Evolutionary conservation across 2,888 invertebrate species (phyloP), one percentile per base, ranked within the genome.

Genomic region (Lycocerus yunnanus): DNA sequence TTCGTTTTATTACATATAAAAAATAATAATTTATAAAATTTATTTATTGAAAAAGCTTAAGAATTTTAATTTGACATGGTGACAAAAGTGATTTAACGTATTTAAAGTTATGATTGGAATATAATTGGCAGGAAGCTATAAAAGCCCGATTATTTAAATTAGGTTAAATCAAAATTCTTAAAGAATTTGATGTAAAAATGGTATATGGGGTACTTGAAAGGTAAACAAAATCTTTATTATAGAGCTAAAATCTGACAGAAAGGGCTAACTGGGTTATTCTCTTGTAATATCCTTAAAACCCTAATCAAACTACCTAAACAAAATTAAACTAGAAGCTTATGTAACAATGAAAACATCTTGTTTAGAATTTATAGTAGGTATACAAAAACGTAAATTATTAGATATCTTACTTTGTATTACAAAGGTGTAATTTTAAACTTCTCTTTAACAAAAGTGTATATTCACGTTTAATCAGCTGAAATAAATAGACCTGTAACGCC

Each of bases 401-500:
- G 72, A 72, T 72, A 72, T 59, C 72, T 72, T 60, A 61, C 61
- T 72, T 72, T 27, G 68, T 59, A 67, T 72, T 72, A 72, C 72
- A 67, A 72, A 72, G 72, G 67, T 72, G 72, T 72, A 68, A 72
- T 72, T 72, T 72, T 72, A 72, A 71, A 72, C 72, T 60, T 73
- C 71, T 76, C 66, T 71, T 74, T 74, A 68, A 73, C 68, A 76
- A 74, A 71, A 68, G 77, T 71, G 72, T 66, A 70, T 72, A 72
- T 72, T 75, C 74, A 72, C 67, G 72, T 74, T 67, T 77, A 77
- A 77, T 77, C 77, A 74, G 74, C 67, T 67, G 74, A 72, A 77
- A 77, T 74, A 74, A 77, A 75, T 76, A 75, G 72, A 66, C 66
- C 68, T 65, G 72, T 72, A 69, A 72, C 71, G 72, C 71, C 69